Evolutionary conservation across 2,888 invertebrate species (phyloP), one percentile per base, ranked within the genome.

Genomic region (Eupithecia exiguata): DNA sequence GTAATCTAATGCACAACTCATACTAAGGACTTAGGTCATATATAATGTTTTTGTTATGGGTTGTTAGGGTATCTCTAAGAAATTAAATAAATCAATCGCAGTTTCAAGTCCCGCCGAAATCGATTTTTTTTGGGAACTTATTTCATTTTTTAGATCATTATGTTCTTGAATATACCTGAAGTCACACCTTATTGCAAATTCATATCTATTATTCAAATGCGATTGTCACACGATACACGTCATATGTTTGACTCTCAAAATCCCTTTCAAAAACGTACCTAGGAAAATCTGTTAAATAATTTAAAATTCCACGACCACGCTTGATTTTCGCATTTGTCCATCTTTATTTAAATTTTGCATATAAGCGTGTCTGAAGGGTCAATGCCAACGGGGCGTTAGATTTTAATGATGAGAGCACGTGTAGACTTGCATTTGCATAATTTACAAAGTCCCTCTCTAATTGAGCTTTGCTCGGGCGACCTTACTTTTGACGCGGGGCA

Each of bases 401-500:
- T 86, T 89, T 89, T 90, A 89, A 91, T 88, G 87, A 87, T 77
- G 82, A 79, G 79, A 82, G 74, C 82, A 83, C 80, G 81, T 86
- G 83, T 82, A 80, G 75, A 77, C 77, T 75, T 81, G 78, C 82
- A 87, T 89, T 89, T 88, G 80, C 87, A 89, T 89, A 89, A 88
- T 89, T 88, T 85, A 80, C 83, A 82, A 84, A 85, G 82, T 80
- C 79, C 78, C 80, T 82, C 81, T 80, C 81, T 87, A 84, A 89
- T 86, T 87, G 79, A 77, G 77, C 77, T 72, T 68, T 71, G 75
- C 71, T 65, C 69, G 63, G 68, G 74, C 72, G 49, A 73, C 78
- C 80, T 75, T 65, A 71, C 72, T 69, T 66, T 66, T 66, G 66
- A 66, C 25, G 40, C 66, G 66, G 25, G 66, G 38, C 5, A 66